These are phyloP conservation scores for Pycnomerus fuliginosus DNA, from an alignment of 2,888 invertebrate genomes.

Conservation along the genomic window DNA sequence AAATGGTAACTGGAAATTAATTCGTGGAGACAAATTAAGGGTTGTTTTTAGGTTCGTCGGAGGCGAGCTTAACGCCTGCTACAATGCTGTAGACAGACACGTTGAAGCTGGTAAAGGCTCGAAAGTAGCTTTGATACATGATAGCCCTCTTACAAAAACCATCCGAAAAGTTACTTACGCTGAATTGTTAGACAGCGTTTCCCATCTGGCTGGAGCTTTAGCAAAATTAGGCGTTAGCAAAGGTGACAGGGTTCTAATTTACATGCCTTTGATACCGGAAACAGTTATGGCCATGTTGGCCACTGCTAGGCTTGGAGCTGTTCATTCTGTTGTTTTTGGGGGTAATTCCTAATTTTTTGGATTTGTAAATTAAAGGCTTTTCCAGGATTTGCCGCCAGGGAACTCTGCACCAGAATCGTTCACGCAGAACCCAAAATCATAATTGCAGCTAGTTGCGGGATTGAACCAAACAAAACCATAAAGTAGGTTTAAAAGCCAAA, in stretches of 20 bases:
- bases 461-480: slow-evolving; percentile 84
- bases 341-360: no score
- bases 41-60: slow-evolving; percentile 72
- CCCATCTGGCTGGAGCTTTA: slow-evolving; percentile 77
- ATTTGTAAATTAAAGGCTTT: slow-evolving; percentile 26
- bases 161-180: slow-evolving; percentile 77
- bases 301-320: slow-evolving; percentile 81
- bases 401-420: slow-evolving; percentile 80
- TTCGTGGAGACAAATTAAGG: neutral
- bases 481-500: slow-evolving; percentile 54
- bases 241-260: slow-evolving; percentile 86
- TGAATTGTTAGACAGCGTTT: slow-evolving; percentile 77
- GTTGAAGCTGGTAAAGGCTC: slow-evolving; percentile 76
- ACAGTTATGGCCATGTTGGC: slow-evolving; percentile 88
- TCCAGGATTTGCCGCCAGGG: slow-evolving; percentile 85
- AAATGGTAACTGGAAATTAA: slow-evolving; percentile 68
- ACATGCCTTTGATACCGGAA: slow-evolving; percentile 94
- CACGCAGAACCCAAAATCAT: slow-evolving; percentile 88
- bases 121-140: slow-evolving; percentile 82
- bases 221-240: slow-evolving; percentile 73
- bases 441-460: slow-evolving; percentile 86
- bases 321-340: slow-evolving; percentile 95
- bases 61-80: slow-evolving; percentile 88
- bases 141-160: slow-evolving; percentile 83
- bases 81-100: slow-evolving; percentile 91